These are phyloP conservation scores for Lagorchestes hirsutus DNA, from an alignment of 2,797 vertebrate species.

Conservation along the genomic window DNA sequence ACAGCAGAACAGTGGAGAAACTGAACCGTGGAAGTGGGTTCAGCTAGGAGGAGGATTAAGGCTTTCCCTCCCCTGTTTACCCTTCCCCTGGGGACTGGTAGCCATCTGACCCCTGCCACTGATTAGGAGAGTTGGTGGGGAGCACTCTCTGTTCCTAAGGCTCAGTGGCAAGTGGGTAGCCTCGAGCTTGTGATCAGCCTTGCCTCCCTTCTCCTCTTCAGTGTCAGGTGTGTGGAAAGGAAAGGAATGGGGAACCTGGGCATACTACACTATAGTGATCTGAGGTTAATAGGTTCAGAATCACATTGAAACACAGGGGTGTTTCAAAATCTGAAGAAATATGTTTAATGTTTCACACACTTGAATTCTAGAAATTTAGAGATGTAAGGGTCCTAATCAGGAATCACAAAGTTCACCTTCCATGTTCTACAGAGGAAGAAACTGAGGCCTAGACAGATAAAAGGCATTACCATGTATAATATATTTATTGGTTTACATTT, in stretches of 20 bases:
- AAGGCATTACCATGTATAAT: background rate
- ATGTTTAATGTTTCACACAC: background rate
- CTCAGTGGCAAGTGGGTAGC: background rate
- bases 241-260: background rate
- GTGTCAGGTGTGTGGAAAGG: background rate
- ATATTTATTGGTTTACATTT: background rate
- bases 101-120: background rate
- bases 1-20: rapidly evolving
- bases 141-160: background rate
- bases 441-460: background rate
- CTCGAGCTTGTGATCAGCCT: background rate
- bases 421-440: background rate
- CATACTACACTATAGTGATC: background rate
- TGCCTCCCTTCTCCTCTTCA: background rate
- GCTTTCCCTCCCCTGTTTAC: background rate
- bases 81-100: background rate
- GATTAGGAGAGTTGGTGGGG: background rate
- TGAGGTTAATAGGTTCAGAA: background rate
- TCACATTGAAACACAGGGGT: background rate
- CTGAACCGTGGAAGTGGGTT: background rate
- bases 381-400: background rate
- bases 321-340: background rate
- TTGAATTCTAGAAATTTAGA: background rate
- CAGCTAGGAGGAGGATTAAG: background rate
- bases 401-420: background rate